These are phyloP conservation scores for Macropus fuliginosus DNA, from an alignment of 2,797 vertebrate species.

Conservation along the genomic window DNA sequence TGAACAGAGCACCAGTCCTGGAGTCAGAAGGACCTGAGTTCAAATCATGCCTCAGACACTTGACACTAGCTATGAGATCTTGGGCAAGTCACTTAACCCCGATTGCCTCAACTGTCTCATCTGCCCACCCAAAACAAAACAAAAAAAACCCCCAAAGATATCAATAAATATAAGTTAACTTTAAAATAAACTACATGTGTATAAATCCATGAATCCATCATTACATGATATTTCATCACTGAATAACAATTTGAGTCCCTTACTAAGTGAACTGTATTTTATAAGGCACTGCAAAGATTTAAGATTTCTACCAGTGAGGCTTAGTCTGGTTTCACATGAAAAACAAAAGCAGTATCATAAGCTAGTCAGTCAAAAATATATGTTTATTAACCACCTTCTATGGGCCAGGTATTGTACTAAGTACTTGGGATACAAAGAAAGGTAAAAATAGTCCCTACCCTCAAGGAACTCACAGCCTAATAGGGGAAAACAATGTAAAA, in stretches of 20 bases:
- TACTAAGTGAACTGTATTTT: neutral
- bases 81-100: too few relatives aligned
- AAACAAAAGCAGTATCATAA: neutral
- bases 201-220: neutral
- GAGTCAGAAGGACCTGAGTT: too few relatives aligned
- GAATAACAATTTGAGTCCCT: neutral
- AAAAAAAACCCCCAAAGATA: neutral
- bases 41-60: too few relatives aligned
- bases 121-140: too few relatives aligned
- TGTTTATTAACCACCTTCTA: neutral
- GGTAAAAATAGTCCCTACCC: neutral
- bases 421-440: neutral
- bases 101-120: too few relatives aligned
- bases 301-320: neutral
- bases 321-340: neutral
- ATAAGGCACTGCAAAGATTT: neutral
- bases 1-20: too few relatives aligned
- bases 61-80: too few relatives aligned
- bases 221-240: neutral
- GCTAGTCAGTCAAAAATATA: neutral
- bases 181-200: neutral
- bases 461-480: neutral
- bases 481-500: neutral
- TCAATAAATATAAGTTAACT: neutral
- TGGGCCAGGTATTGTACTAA: neutral